phyloP scores from a whole-genome alignment of 2,113 vertebrate species.

The Pachycephala philippinensis region DNA sequence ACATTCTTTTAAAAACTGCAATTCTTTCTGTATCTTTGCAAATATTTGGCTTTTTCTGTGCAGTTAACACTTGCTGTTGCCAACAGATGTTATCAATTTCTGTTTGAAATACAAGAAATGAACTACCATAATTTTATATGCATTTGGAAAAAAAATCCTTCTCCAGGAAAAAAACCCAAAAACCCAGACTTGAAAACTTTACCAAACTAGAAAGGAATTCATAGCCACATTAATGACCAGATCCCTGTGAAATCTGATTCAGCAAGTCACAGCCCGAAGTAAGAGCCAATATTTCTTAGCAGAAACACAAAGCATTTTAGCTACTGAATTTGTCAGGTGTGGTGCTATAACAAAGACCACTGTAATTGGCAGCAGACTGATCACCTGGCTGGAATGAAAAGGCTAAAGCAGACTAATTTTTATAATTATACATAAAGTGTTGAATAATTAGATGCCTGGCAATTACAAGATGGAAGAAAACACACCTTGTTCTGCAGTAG shows the following conservation, averaged over 20 bases:
- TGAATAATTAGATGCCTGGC: background rate
- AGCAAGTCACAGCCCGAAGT: background rate
- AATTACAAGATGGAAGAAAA: background rate
- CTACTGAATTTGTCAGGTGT: background rate
- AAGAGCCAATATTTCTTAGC: background rate
- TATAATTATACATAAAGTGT: background rate
- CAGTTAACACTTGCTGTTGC: background rate
- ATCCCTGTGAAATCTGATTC: background rate
- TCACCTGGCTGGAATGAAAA: background rate
- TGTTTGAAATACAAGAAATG: background rate
- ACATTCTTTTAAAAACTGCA: background rate
- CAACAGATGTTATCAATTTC: background rate
- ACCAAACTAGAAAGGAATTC: background rate
- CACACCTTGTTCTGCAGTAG: background rate
- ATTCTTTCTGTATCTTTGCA: background rate
- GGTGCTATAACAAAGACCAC: background rate
- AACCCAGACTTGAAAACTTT: background rate
- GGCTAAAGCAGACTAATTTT: background rate
- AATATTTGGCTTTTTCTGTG: background rate
- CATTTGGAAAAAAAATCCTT: background rate
- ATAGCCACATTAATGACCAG: background rate
- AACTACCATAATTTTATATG: background rate
- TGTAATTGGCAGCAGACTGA: background rate
- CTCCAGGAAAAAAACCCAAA: background rate
- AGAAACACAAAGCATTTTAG: background rate